phyloP scores from a whole-genome alignment of 2,888 invertebrate species.

The Euzophera pinguis region DNA sequence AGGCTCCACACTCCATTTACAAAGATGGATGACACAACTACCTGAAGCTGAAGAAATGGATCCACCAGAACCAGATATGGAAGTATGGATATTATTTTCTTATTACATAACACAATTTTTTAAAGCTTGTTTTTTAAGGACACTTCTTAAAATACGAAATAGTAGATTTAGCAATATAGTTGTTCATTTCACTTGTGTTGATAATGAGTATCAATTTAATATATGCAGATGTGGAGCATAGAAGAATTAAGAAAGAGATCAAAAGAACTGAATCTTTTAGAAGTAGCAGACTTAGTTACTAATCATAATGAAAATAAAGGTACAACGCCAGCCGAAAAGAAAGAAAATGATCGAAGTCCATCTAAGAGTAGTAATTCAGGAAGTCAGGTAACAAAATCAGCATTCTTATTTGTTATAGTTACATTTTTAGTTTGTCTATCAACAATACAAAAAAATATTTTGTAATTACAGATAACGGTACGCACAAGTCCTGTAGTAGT shows the following conservation, averaged over 20 bases:
- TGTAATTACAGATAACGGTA: constrained; percentile 83
- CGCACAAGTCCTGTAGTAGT: constrained; percentile 86
- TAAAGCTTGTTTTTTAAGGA: too few relatives aligned
- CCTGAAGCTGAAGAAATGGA: constrained; percentile 80
- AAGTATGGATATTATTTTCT: constrained; percentile 43
- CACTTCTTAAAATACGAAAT: too few relatives aligned
- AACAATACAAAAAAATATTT: background rate
- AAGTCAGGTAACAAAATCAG: constrained; percentile 80
- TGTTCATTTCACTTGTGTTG: background rate
- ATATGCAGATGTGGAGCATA: constrained; percentile 83
- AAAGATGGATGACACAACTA: constrained; percentile 90
- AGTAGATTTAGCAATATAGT: too few relatives aligned
- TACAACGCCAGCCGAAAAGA: constrained; percentile 57
- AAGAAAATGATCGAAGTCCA: constrained; percentile 83
- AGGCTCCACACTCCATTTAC: constrained; percentile 86
- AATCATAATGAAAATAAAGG: constrained; percentile 51
- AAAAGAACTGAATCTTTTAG: constrained; percentile 82
- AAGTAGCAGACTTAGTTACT: constrained; percentile 62
- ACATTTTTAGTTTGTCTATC: background rate
- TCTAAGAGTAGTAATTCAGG: constrained; percentile 88
- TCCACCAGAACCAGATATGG: constrained; percentile 77
- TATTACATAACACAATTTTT: background rate
- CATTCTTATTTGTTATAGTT: too few relatives aligned
- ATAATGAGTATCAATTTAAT: background rate
- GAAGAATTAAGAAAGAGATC: constrained; percentile 86